Evolutionary conservation across 2,797 vertebrate genomes (phyloP).

Genomic region (Acanthis flammea): DNA sequence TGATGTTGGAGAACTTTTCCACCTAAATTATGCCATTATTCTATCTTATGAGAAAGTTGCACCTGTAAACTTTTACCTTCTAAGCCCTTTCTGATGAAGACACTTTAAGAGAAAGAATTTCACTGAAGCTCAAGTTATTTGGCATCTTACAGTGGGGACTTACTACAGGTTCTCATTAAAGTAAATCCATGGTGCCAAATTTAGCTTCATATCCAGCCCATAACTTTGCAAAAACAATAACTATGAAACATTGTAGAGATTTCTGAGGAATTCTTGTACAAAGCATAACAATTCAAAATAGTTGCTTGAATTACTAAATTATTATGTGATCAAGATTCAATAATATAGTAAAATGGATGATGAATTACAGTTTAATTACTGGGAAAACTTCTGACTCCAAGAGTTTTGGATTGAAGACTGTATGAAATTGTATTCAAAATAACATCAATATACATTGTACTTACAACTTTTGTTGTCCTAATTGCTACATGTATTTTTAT

Average conservation of each 20-base stretch:
- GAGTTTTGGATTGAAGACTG: background rate
- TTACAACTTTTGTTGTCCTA: background rate
- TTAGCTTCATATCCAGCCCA: background rate
- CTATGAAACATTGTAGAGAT: background rate
- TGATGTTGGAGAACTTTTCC: background rate
- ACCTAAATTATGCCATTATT: background rate
- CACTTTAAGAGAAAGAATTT: background rate
- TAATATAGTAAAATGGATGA: background rate
- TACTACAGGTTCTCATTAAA: background rate
- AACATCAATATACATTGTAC: background rate
- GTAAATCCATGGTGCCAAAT: background rate
- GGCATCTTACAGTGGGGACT: accelerated
- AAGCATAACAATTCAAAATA: background rate
- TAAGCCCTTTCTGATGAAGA: background rate
- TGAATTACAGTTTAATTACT: background rate
- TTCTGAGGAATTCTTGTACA: background rate
- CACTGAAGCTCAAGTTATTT: background rate
- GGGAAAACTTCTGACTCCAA: background rate
- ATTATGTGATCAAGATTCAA: background rate
- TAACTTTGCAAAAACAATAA: background rate
- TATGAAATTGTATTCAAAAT: background rate
- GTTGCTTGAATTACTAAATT: background rate
- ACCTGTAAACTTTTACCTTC: background rate
- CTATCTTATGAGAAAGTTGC: background rate
- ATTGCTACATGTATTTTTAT: background rate